Conservation (phyloP, 2,797 vertebrate species). For the Potorous gilbertii region DNA sequence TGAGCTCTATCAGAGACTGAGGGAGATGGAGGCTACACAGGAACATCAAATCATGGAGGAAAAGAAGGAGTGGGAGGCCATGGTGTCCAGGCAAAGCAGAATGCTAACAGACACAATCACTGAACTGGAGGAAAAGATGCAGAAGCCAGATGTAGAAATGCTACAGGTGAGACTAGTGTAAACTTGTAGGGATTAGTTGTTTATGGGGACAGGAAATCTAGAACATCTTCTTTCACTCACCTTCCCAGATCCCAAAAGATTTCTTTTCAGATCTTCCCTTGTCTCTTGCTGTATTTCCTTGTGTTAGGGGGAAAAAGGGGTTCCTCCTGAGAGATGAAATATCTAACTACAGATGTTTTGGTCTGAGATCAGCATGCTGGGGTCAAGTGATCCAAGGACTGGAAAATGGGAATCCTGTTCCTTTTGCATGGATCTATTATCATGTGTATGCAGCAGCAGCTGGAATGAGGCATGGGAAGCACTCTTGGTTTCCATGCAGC, state of each 20-base stretch:
- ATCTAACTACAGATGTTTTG: background rate
- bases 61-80: background rate
- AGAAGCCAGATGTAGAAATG: background rate
- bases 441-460: background rate
- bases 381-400: background rate
- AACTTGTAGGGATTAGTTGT: background rate
- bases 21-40: background rate
- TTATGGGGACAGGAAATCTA: background rate
- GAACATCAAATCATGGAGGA: background rate
- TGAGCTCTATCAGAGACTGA: background rate
- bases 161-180: background rate
- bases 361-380: background rate
- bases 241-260: background rate
- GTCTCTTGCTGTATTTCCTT: background rate
- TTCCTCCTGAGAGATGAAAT: background rate
- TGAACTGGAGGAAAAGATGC: background rate
- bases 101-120: background rate
- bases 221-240: background rate
- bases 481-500: background rate
- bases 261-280: background rate
- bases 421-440: background rate
- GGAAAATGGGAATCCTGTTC: background rate
- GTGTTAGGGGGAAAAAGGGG: background rate
- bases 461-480: background rate
- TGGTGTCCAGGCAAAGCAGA: background rate